Evolutionary conservation across 2,797 vertebrate species (phyloP).

Genomic region (Pyrocephalus nanus): DNA sequence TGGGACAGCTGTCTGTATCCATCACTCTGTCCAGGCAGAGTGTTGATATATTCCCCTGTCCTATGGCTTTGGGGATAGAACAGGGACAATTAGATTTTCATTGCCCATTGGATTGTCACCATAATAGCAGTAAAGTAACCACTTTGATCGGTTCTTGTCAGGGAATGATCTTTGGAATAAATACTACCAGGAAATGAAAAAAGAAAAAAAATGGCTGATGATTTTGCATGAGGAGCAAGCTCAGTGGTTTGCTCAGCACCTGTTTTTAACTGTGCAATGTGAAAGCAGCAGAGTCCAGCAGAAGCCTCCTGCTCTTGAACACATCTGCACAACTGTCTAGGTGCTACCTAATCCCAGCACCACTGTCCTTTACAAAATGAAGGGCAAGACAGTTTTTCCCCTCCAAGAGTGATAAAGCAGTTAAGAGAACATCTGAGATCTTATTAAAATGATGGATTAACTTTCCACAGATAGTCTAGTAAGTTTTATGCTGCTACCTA

Average conservation of each 20-base stretch:
- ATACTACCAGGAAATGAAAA: background rate
- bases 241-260: background rate
- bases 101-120: background rate
- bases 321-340: background rate
- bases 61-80: background rate
- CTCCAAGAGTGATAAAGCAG: background rate
- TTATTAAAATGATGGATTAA: background rate
- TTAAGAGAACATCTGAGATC: background rate
- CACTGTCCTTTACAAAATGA: background rate
- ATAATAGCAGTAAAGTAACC: background rate
- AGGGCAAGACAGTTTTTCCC: background rate
- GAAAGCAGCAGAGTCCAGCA: background rate
- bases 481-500: constrained; percentile 5
- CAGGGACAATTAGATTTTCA: background rate
- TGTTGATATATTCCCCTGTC: background rate
- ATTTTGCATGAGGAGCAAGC: background rate
- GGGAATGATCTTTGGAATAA: background rate
- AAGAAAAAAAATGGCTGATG: background rate
- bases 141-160: background rate
- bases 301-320: background rate
- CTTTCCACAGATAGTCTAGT: background rate
- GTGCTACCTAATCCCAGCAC: background rate
- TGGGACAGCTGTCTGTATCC: background rate
- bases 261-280: background rate
- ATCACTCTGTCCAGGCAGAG: accelerated